A percentile compares a stretch with the other conserved stretches of the same genome.
Conservation (phyloP, 2,888 invertebrate genomes). For the Phrixothrix hirtus region DNA sequence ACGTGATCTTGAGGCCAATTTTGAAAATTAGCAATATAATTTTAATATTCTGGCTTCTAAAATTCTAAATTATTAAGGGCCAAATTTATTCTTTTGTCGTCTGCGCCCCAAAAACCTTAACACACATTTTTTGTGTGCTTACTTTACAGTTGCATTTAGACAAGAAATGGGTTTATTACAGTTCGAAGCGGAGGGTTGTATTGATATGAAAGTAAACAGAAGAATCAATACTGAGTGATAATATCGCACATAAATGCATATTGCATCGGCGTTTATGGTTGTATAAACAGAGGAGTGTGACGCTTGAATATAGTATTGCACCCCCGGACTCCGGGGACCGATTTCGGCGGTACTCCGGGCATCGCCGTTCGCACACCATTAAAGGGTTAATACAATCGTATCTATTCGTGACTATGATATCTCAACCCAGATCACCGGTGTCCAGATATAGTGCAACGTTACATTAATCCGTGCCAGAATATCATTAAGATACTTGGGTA, state of each 20-base stretch:
- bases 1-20: too few species aligned
- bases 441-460: slow-evolving; percentile 32
- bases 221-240: slow-evolving; percentile 33
- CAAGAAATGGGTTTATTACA: too few species aligned
- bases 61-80: too few species aligned
- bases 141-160: too few species aligned
- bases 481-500: slow-evolving; percentile 43
- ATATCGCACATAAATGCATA: slow-evolving; percentile 33
- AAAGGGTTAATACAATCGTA: slow-evolving; percentile 29
- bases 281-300: slow-evolving; percentile 29
- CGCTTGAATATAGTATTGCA: slow-evolving; percentile 16
- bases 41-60: too few species aligned
- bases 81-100: too few species aligned
- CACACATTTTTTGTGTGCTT: too few species aligned
- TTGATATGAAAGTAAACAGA: slow-evolving; percentile 19
- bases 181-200: too few species aligned
- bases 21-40: too few species aligned
- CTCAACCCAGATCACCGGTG: slow-evolving; percentile 27
- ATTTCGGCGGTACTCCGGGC: slow-evolving; percentile 20
- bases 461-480: slow-evolving; percentile 42
- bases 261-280: slow-evolving; percentile 30
- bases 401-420: slow-evolving; percentile 32
- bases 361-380: slow-evolving; percentile 24
- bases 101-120: too few species aligned
- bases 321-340: slow-evolving; percentile 22